Evolutionary conservation across 2,797 vertebrate genomes (phyloP), one percentile per base, ranked within the genome.

Genomic region (Hydrophis major): DNA sequence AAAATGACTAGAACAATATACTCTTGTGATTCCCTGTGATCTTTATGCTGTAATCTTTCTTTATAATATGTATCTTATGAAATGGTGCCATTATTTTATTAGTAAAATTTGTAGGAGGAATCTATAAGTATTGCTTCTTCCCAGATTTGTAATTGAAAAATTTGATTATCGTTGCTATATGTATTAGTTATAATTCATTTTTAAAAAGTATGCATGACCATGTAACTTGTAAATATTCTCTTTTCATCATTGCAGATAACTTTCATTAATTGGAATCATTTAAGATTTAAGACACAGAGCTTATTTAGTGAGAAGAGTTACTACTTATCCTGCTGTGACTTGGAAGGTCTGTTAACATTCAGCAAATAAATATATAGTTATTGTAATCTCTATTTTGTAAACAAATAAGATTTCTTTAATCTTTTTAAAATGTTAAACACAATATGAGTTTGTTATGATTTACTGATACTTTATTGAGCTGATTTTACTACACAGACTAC

Each of bases 181-280:
- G 47, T 55, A 63, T 60, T 89, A 13, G 42, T 92, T 74, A 87
- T 4, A 12, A 1, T 60, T 78, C 55, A 28, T 86, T 92, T 93
- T 92, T 25, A 0, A 0, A 53, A 47, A 91, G 32, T 53, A 28
- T 47, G 0, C 50, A 55, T 88, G 42, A 25, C 5, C 4, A 47
- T 56, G 20, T 28, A 94, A 42, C 87, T 6, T 53, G 74, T 88
- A 37, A 42, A 2, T 89, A 0, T 91, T 95, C 61, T 93, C 90
- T 53, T 94, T 16, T 93, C 92, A 91, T 91, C 10, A 94, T 96
- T 96, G 94, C 61, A 98, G 98, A 56, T 96, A 56, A 22, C 59
- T 86, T 78, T 93, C 87, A 63, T 87, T 92, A 94, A 94, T 90
- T 61, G 91, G 90, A 94, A 90, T 92, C 59, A 27, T 94, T 89